Percentiles rank a stretch among this genome's conserved stretches.
phyloP scores from a whole-genome alignment of 2,113 vertebrate species.

The Neogale vison region DNA sequence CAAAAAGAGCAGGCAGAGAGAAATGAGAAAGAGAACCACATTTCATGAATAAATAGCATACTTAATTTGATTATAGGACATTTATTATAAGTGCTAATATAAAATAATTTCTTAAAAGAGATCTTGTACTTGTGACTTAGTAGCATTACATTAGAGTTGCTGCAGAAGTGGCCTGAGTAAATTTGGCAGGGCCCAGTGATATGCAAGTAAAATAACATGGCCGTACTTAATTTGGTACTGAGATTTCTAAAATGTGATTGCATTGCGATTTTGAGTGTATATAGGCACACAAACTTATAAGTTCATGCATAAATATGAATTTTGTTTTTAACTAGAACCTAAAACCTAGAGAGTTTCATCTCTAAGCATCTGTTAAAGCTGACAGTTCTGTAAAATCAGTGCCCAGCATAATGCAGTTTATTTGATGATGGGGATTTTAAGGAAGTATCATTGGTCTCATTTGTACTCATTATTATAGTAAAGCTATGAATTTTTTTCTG shows the following conservation, averaged over 20 bases:
- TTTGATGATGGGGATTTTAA: slow-evolving; percentile 24
- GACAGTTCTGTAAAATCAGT: background rate
- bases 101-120: slow-evolving; percentile 33
- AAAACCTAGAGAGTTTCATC: slow-evolving; percentile 11
- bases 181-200: background rate
- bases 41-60: slow-evolving; percentile 28
- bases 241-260: slow-evolving; percentile 46
- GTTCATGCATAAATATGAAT: background rate
- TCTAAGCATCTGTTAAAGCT: slow-evolving; percentile 36
- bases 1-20: background rate
- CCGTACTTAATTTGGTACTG: background rate
- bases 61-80: slow-evolving; percentile 44
- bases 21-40: slow-evolving; percentile 7
- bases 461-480: background rate
- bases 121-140: slow-evolving; percentile 31
- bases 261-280: background rate
- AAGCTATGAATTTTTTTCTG: background rate
- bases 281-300: background rate
- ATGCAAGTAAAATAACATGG: background rate
- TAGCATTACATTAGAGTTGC: background rate
- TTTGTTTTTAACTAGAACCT: background rate
- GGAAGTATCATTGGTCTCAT: background rate
- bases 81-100: slow-evolving; percentile 44
- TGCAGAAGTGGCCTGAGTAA: slow-evolving; percentile 22
- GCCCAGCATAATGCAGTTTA: background rate